Conservation (phyloP, 2,888 invertebrate genomes). For the Eupithecia subfuscata region DNA sequence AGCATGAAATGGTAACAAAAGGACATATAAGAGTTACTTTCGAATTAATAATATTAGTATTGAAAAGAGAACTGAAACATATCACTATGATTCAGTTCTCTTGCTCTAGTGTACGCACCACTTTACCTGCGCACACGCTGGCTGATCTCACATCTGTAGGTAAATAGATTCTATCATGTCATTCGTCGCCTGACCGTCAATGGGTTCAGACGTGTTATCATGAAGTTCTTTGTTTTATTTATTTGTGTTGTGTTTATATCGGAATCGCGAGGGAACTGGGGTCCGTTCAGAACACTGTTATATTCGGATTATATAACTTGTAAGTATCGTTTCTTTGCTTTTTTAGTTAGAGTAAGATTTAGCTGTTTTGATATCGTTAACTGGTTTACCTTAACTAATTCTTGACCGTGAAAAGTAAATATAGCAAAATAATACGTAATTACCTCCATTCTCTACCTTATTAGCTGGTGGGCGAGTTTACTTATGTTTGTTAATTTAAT, state of each 20-base stretch:
- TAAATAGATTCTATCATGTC: conserved; percentile 30
- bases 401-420: neutral
- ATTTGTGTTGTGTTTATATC: conserved; percentile 46
- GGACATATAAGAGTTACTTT: no score
- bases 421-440: neutral
- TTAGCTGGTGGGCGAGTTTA: neutral
- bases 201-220: conserved; percentile 50
- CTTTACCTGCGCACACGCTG: conserved; percentile 28
- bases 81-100: neutral
- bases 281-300: conserved; percentile 63
- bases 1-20: no score
- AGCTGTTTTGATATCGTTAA: neutral
- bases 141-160: neutral
- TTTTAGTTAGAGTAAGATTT: neutral
- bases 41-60: no score
- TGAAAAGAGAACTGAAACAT: no score
- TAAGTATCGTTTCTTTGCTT: conserved; percentile 54
- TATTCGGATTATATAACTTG: conserved; percentile 75
- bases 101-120: neutral
- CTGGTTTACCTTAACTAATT: neutral
- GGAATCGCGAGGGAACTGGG: conserved; percentile 50
- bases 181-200: conserved; percentile 54
- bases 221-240: conserved; percentile 49
- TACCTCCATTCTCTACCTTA: neutral
- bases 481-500: neutral